phyloP scores from a whole-genome alignment of 2,888 invertebrate species.

The Microplitis manilae region DNA sequence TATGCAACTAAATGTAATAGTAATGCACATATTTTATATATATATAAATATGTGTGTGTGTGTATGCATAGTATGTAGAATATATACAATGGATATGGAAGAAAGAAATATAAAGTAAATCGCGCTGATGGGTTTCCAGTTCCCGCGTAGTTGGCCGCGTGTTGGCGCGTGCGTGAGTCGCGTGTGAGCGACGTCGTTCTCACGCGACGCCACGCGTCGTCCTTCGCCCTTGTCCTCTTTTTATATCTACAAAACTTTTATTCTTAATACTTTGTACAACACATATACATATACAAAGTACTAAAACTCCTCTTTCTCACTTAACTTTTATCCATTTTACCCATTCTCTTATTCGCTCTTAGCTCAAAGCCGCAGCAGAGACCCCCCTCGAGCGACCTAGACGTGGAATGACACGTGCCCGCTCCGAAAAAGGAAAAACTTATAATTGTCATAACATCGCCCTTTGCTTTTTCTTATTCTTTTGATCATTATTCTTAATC shows the following conservation, averaged over 20 bases:
- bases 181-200: slow-evolving; percentile 69
- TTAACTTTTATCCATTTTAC: neutral
- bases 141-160: slow-evolving; percentile 28
- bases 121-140: slow-evolving; percentile 17
- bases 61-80: neutral
- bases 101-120: slow-evolving; percentile 6
- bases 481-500: neutral
- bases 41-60: neutral
- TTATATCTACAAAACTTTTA: neutral
- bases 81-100: slow-evolving; percentile 6
- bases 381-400: slow-evolving; percentile 28
- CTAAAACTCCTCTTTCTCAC: neutral
- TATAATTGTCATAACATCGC: slow-evolving; percentile 69
- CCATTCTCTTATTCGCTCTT: slow-evolving; percentile 2
- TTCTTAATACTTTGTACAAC: neutral
- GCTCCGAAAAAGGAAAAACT: slow-evolving; percentile 58
- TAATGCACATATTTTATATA: neutral
- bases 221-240: slow-evolving; percentile 22
- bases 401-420: slow-evolving; percentile 56
- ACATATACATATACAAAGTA: neutral
- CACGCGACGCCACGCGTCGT: slow-evolving; percentile 66
- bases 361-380: slow-evolving; percentile 31
- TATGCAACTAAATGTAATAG: neutral
- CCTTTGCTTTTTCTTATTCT: slow-evolving; percentile 33
- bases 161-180: slow-evolving; percentile 56